These are phyloP conservation scores for Platycheirus rosarum DNA, from an alignment of 2,888 invertebrate species.

Conservation along the genomic window DNA sequence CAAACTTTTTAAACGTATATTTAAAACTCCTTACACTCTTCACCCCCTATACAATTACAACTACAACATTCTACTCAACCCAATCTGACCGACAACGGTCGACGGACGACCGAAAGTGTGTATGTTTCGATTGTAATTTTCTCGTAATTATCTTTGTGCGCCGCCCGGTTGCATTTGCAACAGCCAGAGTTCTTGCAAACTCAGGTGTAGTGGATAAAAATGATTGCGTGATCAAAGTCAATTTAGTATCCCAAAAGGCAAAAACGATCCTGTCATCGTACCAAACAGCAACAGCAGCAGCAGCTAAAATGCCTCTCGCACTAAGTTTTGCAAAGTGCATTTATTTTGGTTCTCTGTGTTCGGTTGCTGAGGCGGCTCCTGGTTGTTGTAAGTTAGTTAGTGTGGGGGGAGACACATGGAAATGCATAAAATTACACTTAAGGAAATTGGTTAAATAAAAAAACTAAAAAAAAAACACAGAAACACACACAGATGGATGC, in stretches of 20 bases:
- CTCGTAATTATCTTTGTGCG: constrained; percentile 72
- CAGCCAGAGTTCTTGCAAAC: constrained; percentile 13
- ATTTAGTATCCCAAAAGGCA: constrained; percentile 78
- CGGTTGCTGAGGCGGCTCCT: constrained; percentile 45
- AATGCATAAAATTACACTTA: constrained; percentile 73
- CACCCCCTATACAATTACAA: constrained; percentile 10
- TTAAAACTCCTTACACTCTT: background rate
- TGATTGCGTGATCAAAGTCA: constrained; percentile 83
- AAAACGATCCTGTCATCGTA: constrained; percentile 73
- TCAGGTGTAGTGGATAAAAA: constrained; percentile 73
- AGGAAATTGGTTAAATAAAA: constrained; percentile 54
- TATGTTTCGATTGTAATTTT: constrained; percentile 73
- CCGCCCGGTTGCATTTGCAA: constrained; percentile 32
- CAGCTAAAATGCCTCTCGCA: constrained; percentile 52
- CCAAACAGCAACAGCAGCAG: constrained; percentile 38
- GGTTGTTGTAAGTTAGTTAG: constrained; percentile 41
- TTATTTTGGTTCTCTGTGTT: constrained; percentile 44
- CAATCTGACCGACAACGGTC: constrained; percentile 10
- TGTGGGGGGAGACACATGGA: constrained; percentile 46
- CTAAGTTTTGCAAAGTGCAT: constrained; percentile 47
- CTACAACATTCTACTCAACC: constrained; percentile 22
- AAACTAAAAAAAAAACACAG: background rate
- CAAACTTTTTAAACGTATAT: constrained; percentile 30
- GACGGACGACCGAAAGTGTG: constrained; percentile 49
- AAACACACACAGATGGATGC: constrained; percentile 4